Percentiles rank a stretch among this genome's conserved stretches.
phyloP scores from a whole-genome alignment of 1,140 invertebrate species.

The Bradynema listronoti region DNA sequence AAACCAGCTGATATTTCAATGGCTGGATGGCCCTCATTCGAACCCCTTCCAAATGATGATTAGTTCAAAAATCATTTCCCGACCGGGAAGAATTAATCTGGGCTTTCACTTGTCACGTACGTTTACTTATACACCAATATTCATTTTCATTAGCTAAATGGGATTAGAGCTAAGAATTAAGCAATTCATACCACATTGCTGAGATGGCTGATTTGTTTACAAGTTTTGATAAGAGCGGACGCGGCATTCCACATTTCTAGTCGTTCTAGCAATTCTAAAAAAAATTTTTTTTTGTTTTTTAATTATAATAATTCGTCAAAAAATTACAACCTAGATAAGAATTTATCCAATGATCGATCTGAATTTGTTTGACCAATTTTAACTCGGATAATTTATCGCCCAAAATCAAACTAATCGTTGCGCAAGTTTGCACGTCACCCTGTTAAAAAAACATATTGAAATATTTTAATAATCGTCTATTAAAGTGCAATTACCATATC shows the following conservation, averaged over 20 bases:
- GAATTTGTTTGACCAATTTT: constrained; percentile 9
- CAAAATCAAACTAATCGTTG: constrained; percentile 31
- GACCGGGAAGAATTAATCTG: no score
- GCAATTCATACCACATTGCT: constrained; percentile 30
- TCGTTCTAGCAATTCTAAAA: constrained; percentile 27
- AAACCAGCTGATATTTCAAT: no score
- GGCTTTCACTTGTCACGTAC: no score
- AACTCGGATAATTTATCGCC: constrained; percentile 28
- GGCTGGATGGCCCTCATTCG: no score
- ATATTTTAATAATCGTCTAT: neutral
- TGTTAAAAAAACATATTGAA: constrained; percentile 6
- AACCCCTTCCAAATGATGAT: no score
- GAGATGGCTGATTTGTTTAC: constrained; percentile 25
- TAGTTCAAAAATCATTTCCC: no score
- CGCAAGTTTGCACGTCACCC: constrained; percentile 38
- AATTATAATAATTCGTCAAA: neutral
- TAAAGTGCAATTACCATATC: constrained; percentile 20
- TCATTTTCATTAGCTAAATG: no score
- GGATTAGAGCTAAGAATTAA: no score
- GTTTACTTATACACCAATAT: no score
- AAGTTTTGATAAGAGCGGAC: constrained; percentile 19
- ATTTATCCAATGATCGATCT: constrained; percentile 20
- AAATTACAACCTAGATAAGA: constrained; percentile 18
- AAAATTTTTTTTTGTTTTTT: neutral
- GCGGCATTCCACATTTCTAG: constrained; percentile 20